These are phyloP conservation scores for Heliconius hewitsoni DNA, from an alignment of 1,140 invertebrate genomes.

Conservation along the genomic window DNA sequence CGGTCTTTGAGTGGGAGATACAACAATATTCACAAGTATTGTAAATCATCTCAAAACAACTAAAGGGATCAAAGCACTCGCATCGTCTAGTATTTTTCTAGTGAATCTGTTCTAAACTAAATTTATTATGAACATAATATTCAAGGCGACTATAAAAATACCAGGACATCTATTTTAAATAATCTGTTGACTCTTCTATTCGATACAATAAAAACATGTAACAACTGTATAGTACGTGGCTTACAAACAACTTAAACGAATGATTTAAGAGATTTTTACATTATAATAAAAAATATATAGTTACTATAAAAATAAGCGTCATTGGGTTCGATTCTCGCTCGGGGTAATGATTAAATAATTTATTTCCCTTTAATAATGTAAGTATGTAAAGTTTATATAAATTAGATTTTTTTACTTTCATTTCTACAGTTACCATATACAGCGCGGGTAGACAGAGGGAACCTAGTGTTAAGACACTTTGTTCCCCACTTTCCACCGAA, in stretches of 20 bases:
- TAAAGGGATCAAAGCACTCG: neutral
- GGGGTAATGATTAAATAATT: no score
- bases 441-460: no score
- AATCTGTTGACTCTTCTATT: neutral
- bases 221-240: neutral
- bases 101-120: neutral
- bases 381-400: no score
- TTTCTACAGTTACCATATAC: no score
- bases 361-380: no score
- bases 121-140: neutral
- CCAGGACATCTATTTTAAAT: neutral
- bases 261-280: no score
- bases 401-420: no score
- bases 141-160: slow-evolving; percentile 1
- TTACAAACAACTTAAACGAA: neutral
- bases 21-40: neutral
- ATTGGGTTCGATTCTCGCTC: no score
- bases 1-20: neutral
- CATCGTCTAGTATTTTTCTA: neutral
- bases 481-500: no score
- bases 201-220: neutral
- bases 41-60: neutral
- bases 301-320: no score
- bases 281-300: no score
- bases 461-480: no score